Percentiles rank a stretch among this genome's conserved stretches.
phyloP scores from a whole-genome alignment of 1,140 invertebrate genomes.

The Hyles vespertilio region DNA sequence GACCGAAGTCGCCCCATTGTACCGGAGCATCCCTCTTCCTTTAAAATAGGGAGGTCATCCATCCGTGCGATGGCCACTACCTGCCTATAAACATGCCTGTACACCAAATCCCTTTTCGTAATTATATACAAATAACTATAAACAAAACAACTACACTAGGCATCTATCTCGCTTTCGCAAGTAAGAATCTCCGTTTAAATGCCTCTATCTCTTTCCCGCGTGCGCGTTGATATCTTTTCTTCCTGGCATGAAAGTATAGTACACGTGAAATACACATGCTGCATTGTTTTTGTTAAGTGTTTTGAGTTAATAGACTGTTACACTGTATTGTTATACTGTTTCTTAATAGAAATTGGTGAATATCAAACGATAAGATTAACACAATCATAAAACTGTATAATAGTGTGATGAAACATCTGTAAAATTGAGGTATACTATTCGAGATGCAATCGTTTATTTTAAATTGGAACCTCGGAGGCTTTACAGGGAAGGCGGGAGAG shows the following conservation, averaged over 20 bases:
- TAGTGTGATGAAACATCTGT: constrained; percentile 7
- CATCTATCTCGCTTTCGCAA: constrained; percentile 41
- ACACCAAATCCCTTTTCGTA: constrained; percentile 60
- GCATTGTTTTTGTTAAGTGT: not conserved
- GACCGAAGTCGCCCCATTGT: constrained; percentile 45
- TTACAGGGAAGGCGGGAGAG: constrained; percentile 33
- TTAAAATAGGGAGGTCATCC: constrained; percentile 59
- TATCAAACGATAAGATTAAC: no score
- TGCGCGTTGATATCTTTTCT: constrained; percentile 68
- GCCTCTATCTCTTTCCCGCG: constrained; percentile 39
- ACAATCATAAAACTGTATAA: not conserved
- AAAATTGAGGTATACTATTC: constrained; percentile 22
- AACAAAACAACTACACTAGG: constrained; percentile 48
- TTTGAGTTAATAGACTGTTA: no score
- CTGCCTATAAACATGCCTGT: constrained; percentile 54
- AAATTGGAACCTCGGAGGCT: constrained; percentile 37
- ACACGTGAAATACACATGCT: constrained; percentile 20
- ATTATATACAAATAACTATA: constrained; percentile 54
- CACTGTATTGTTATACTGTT: not conserved
- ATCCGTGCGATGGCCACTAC: constrained; percentile 61
- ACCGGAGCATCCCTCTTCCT: constrained; percentile 51
- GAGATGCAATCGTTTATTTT: constrained; percentile 42
- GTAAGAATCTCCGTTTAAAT: constrained; percentile 20
- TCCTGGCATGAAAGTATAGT: constrained; percentile 24
- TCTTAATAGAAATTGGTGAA: not conserved